Conservation (phyloP, 2,113 vertebrate species). For the Apaloderma vittatum region DNA sequence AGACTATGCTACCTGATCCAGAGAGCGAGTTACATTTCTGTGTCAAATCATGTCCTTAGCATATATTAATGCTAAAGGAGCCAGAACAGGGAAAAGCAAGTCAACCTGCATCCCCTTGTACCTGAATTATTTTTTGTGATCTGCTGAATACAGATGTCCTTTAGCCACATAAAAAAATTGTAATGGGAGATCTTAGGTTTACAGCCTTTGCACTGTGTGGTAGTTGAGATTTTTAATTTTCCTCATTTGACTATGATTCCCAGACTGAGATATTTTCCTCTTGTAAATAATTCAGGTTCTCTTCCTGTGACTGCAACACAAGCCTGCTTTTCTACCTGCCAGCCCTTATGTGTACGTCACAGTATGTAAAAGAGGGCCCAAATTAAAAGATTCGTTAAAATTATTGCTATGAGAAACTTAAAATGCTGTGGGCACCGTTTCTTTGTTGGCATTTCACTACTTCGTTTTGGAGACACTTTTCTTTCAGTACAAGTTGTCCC, state of each 20-base stretch:
- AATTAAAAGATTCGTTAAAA: conserved; percentile 34
- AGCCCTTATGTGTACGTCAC: background rate
- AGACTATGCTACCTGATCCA: background rate
- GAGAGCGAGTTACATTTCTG: background rate
- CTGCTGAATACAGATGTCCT: background rate
- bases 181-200: background rate
- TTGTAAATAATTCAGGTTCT: conserved; percentile 50
- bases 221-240: conserved; percentile 28
- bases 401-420: conserved; percentile 6
- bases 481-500: background rate
- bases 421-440: background rate
- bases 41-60: background rate
- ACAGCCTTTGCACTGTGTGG: background rate
- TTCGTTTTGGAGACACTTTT: background rate
- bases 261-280: conserved; percentile 20
- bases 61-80: background rate
- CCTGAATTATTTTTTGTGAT: background rate
- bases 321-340: conserved; percentile 22
- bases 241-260: conserved; percentile 34
- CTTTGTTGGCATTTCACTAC: background rate
- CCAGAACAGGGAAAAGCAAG: background rate
- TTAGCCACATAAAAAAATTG: conserved; percentile 10
- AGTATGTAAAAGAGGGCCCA: conserved; percentile 26
- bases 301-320: conserved; percentile 7
- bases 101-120: background rate